Percentiles rank a stretch among this genome's conserved stretches.
Conservation (phyloP, 2,113 vertebrate species). For the Acrocephalus kingi region DNA sequence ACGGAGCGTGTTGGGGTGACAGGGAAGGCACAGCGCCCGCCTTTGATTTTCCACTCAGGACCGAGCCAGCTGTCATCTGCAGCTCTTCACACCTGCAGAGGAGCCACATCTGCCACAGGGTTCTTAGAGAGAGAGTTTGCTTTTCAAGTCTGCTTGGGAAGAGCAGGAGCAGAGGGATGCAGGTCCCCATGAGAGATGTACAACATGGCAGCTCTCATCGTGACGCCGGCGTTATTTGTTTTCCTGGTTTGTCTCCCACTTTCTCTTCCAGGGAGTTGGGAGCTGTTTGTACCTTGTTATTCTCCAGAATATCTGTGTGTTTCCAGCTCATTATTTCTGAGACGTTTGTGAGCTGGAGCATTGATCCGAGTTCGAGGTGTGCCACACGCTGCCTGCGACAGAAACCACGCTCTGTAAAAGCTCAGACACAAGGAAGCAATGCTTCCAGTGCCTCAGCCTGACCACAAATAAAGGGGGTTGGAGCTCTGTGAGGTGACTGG, state of each 20-base stretch:
- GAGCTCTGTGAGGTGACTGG: not conserved
- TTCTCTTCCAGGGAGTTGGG: not conserved
- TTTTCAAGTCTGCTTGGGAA: not conserved
- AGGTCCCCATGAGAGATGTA: not conserved
- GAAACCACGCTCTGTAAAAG: not conserved
- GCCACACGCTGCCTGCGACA: not conserved
- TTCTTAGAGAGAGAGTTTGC: not conserved
- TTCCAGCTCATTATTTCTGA: constrained; percentile 42
- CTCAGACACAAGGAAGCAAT: not conserved
- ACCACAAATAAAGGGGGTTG: not conserved
- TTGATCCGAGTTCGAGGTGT: constrained; percentile 12
- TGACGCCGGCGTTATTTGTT: not conserved
- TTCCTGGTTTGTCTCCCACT: not conserved
- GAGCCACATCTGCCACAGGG: not conserved
- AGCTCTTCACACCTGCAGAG: not conserved
- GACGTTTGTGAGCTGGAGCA: not conserved
- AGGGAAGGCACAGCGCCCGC: not conserved
- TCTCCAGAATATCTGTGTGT: not conserved
- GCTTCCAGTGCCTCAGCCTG: not conserved
- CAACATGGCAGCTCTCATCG: not conserved
- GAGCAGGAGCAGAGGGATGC: not conserved
- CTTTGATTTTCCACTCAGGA: not conserved
- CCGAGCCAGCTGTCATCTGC: not conserved
- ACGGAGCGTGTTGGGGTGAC: not conserved
- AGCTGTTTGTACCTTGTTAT: not conserved